Conservation (phyloP, 92 coral and sea anemone genomes). For the Paragorgia papillata region DNA sequence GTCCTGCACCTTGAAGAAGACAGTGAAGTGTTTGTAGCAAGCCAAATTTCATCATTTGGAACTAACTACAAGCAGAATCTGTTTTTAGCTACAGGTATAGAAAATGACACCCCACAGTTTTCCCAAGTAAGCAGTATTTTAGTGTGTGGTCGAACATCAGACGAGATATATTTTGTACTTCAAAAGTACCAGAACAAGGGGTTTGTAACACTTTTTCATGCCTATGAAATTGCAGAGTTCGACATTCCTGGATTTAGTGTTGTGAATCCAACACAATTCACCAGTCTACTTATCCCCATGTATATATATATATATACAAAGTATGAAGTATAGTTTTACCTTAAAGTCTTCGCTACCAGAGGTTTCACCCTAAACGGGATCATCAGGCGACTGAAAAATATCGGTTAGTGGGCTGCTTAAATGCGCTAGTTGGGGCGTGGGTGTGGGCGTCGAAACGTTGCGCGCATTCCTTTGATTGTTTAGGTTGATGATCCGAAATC, state of each 20-base stretch:
- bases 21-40: conserved; percentile 19
- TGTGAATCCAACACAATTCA: neutral
- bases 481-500: too few relatives aligned
- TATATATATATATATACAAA: too few relatives aligned
- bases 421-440: too few relatives aligned
- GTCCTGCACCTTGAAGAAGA: neutral
- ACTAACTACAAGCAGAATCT: neutral
- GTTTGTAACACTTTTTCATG: conserved; percentile 9
- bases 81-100: neutral
- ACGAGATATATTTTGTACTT: neutral
- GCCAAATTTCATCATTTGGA: conserved; percentile 1
- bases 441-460: too few relatives aligned
- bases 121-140: conserved; percentile 2
- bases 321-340: too few relatives aligned
- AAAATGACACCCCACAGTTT: conserved; percentile 13
- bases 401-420: too few relatives aligned
- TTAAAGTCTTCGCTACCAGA: too few relatives aligned
- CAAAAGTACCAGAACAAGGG: too few relatives aligned
- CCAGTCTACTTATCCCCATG: conserved; percentile 13
- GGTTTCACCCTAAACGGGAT: too few relatives aligned
- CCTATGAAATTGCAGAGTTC: neutral
- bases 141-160: conserved; percentile 2
- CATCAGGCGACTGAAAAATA: too few relatives aligned
- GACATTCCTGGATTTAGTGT: conserved; percentile 6
- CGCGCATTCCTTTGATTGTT: too few relatives aligned